Evolutionary conservation across 2,797 vertebrate species (phyloP), one percentile per base, ranked within the genome.

Genomic region (Iguana delicatissima): DNA sequence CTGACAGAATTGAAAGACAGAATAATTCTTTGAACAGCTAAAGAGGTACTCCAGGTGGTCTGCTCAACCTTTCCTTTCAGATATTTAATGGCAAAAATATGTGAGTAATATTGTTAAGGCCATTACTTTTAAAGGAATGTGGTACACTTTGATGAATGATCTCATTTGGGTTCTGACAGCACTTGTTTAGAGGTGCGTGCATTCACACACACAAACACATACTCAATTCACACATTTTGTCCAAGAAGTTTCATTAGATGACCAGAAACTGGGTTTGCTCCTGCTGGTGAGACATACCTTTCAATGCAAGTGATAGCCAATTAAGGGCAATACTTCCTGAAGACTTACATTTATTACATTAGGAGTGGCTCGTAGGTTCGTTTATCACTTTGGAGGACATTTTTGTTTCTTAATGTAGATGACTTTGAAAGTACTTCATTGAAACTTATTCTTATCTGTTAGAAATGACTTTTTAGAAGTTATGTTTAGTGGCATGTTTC

Each of bases 11-110:
- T 87, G 88, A 84, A 83, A 92, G 84, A 89, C 64, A 73, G 42
- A 89, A 72, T 77, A 59, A 82, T 67, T 72, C 88, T 77, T 86
- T 91, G 89, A 87, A 89, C 59, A 79, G 72, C 52, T 86, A 87
- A 82, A 82, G 80, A 59, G 80, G 62, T 72, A 84, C 84, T 69
- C 59, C 26, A 84, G 59, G 59, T 84, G 80, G 72, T 72, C 38
- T 84, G 32, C 29, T 5, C 59, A 89, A 35, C 42, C 50, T 38
- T 89, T 69, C 59, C 42, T 76, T 86, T 77, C 72, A 77, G 29
- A 89, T 86, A 89, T 69, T 86, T 92, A 50, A 88, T 67, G 67
- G 57, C 7, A 69, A 57, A 91, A 77, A 46, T n/a, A 85, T 67
- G 12, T 77, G 73, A 46, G n/a, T 35, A 79, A 59, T 69, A 89